Evolutionary conservation across 2,797 vertebrate genomes (phyloP).

Genomic region (Syncerus caffer): DNA sequence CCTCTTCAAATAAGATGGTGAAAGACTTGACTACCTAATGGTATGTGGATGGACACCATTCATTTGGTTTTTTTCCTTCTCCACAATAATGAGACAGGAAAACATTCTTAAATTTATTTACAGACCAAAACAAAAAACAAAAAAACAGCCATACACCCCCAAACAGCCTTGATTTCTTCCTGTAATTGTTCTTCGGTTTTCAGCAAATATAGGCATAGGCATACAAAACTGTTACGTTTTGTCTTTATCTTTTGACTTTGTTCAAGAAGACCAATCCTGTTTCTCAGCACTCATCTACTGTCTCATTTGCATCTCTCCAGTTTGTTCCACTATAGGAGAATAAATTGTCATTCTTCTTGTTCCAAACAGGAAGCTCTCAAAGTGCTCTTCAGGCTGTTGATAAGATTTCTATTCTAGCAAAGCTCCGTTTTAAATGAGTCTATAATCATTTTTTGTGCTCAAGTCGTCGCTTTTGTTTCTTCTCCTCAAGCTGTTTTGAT

Average conservation of each 20-base stretch:
- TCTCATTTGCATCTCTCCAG: background rate
- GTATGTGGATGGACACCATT: slow-evolving; percentile 14
- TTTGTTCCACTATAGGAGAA: background rate
- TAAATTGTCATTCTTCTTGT: background rate
- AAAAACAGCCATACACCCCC: background rate
- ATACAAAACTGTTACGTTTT: background rate
- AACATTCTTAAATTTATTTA: slow-evolving; percentile 73
- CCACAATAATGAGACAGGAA: slow-evolving; percentile 50
- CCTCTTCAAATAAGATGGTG: slow-evolving; percentile 57
- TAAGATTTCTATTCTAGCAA: background rate
- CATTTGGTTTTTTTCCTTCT: slow-evolving; percentile 63
- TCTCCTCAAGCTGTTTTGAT: background rate
- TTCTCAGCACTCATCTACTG: background rate
- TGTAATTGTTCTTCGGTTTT: slow-evolving; percentile 9
- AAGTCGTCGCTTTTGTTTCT: background rate
- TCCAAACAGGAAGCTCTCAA: background rate
- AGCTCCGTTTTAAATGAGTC: background rate
- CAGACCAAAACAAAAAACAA: slow-evolving; percentile 23
- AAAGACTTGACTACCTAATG: slow-evolving; percentile 44
- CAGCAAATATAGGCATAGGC: slow-evolving; percentile 32
- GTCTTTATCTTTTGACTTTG: slow-evolving; percentile 36
- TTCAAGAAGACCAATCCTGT: background rate
- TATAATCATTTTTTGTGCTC: background rate
- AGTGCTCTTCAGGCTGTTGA: background rate
- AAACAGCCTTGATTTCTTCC: slow-evolving; percentile 62